Evolutionary conservation across 2,113 vertebrate genomes (phyloP), one percentile per base, ranked within the genome.

Genomic region (Brachyistius frenatus): DNA sequence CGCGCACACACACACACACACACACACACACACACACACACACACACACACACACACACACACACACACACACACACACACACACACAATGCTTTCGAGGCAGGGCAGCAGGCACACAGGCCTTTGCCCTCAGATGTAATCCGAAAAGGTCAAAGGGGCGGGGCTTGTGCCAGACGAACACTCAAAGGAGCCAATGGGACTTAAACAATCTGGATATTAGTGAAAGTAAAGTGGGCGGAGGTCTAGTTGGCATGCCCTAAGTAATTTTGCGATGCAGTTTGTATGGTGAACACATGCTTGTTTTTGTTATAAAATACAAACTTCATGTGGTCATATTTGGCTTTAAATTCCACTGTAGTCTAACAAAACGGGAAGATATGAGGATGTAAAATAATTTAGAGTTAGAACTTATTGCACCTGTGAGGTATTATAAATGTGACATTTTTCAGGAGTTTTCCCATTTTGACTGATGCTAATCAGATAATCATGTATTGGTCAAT

Each of bases 61-160:
- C 7, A 50, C 62, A 75, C 63, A 55, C 61, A 69, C 53, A 41
- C 63, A 65, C 44, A 53, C 49, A 62, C 13, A 37, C 1, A 65
- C 33, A 44, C 52, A 63, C 56, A 5, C n/a, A 33, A 15, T 31
- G 54, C 53, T 73, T 64, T 73, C 68, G 55, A 57, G 41, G 52
- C 14, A 9, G 3, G 16, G 47, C 76, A 86, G 91, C 69, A 70
- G 77, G 66, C 7, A 13, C 37, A 78, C 58, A 46, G 68, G 71
- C 11, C 60, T 84, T 77, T 81, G 70, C 57, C 76, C 71, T 76
- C 56, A 61, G 76, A 86, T 41, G 49, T 64, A 72, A 76, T 70
- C 41, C 37, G 61, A 33, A 63, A 16, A 67, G 76, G 77, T 75
- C 56, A 81, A 44, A 46, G 52, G 49, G 82, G 76, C 11, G 46